Evolutionary conservation across 2,888 invertebrate genomes (phyloP).

Genomic region (Tenthredo scrophulariae): DNA sequence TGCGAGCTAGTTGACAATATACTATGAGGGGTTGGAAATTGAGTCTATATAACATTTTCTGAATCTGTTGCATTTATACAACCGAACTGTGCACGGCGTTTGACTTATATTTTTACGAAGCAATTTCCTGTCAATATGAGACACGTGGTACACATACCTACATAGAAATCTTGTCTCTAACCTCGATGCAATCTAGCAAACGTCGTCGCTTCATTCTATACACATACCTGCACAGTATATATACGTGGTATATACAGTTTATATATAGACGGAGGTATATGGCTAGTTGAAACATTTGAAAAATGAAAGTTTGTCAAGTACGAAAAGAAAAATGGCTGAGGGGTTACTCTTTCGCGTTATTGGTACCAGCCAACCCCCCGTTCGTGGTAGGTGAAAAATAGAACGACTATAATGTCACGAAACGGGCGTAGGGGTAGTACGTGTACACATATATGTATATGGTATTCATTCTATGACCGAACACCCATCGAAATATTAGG

Average conservation of each 20-base stretch:
- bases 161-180: constrained; percentile 14
- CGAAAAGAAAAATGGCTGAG: constrained; percentile 29
- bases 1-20: too few relatives aligned
- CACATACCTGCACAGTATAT: not conserved
- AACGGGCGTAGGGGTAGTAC: not conserved
- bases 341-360: not conserved
- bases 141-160: not conserved
- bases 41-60: not conserved
- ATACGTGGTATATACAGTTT: too few relatives aligned
- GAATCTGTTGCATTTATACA: not conserved
- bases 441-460: not conserved
- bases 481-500: not conserved
- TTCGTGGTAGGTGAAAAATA: constrained; percentile 19
- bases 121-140: constrained; percentile 48
- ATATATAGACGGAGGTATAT: not conserved
- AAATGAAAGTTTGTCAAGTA: constrained; percentile 50
- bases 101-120: not conserved
- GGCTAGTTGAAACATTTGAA: constrained; percentile 17
- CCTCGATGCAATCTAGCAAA: constrained; percentile 45
- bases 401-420: not conserved
- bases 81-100: not conserved
- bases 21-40: too few relatives aligned
- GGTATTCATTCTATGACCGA: not conserved
- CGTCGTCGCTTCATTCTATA: constrained; percentile 1
- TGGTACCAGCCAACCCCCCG: constrained; percentile 10